Conservation (phyloP, 1,140 invertebrate genomes). For the Drosophila littoralis region DNA sequence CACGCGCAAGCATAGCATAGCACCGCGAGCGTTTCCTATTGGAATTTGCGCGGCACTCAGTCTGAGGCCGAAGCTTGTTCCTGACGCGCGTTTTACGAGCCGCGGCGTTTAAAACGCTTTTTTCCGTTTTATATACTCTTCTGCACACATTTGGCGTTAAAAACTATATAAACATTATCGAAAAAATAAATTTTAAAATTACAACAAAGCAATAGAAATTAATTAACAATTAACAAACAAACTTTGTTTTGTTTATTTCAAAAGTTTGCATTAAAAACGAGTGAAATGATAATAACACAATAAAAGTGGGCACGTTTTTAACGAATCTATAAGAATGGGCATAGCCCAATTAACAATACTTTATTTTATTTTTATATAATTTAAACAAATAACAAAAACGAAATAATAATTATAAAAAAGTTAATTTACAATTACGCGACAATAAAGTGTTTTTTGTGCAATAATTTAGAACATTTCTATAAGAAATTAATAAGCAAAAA, state of each 20-base stretch:
- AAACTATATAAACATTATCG: conserved; percentile 24
- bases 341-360: conserved; percentile 68
- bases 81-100: conserved; percentile 63
- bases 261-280: conserved; percentile 14
- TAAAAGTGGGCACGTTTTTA: conserved; percentile 43
- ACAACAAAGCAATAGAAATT: conserved; percentile 18
- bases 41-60: conserved; percentile 55
- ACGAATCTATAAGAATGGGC: conserved; percentile 58
- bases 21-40: conserved; percentile 29
- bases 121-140: conserved; percentile 70
- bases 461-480: conserved; percentile 74
- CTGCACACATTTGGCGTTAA: conserved; percentile 67
- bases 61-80: conserved; percentile 66
- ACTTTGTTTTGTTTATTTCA: conserved; percentile 18
- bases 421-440: conserved; percentile 33
- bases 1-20: conserved; percentile 7
- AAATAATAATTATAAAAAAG: conserved; percentile 32
- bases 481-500: conserved; percentile 69
- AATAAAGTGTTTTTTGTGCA: conserved; percentile 65
- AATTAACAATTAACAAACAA: conserved; percentile 6
- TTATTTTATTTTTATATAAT: conserved; percentile 60
- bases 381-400: conserved; percentile 19
- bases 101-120: conserved; percentile 54
- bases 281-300: conserved; percentile 39
- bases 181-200: conserved; percentile 17